phyloP scores from a whole-genome alignment of 1,140 invertebrate genomes.

The Wiebesia pumilae region DNA sequence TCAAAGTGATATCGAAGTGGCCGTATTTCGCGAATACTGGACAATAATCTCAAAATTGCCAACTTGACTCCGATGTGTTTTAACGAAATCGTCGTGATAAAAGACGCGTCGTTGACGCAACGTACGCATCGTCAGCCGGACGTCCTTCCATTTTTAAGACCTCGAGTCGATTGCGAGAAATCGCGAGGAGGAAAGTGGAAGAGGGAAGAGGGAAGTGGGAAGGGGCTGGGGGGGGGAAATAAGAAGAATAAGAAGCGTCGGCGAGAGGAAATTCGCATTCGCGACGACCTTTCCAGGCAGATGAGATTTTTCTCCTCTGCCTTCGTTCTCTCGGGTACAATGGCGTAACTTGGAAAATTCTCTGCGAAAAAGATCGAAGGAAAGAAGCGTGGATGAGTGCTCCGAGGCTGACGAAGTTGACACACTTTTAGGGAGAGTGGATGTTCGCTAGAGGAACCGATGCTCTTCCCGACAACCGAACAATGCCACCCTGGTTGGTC shows the following conservation, averaged over 20 bases:
- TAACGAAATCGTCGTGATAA: not conserved
- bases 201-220: too few relatives aligned
- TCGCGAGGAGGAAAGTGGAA: not conserved
- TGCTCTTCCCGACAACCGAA: slow-evolving; percentile 15
- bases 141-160: not conserved
- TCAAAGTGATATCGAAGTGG: too few relatives aligned
- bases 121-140: not conserved
- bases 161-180: not conserved
- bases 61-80: not conserved
- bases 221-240: not conserved
- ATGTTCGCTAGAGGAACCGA: slow-evolving; percentile 20
- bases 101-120: not conserved
- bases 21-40: too few relatives aligned
- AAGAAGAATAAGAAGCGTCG: not conserved
- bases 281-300: not conserved
- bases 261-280: slow-evolving; percentile 25
- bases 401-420: not conserved
- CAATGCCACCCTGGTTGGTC: slow-evolving; percentile 1
- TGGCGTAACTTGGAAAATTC: slow-evolving; percentile 11
- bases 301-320: not conserved
- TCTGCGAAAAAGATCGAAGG: not conserved
- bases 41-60: too few relatives aligned
- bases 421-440: slow-evolving; percentile 16
- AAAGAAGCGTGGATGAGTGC: slow-evolving; percentile 11
- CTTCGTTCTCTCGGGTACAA: not conserved